Evolutionary conservation across 2,888 invertebrate genomes (phyloP).

Genomic region (Ashinkailepas kermadecensis): DNA sequence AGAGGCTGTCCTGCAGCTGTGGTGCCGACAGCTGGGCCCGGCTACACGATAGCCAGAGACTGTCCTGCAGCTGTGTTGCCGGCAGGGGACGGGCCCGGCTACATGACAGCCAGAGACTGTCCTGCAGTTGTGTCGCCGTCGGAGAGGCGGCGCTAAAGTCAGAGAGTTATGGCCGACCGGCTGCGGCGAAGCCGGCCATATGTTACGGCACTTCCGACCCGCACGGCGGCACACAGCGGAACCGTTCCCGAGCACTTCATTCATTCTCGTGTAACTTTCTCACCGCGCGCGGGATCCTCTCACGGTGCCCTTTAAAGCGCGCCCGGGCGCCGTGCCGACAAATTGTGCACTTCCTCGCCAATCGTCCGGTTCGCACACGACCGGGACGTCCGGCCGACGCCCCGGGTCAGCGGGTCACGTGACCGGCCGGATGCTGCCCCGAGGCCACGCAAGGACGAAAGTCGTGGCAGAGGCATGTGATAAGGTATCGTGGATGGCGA

Average conservation of each 20-base stretch:
- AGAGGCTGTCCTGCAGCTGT: too few relatives aligned
- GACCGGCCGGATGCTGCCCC: background rate
- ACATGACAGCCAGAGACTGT: too few relatives aligned
- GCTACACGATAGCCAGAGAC: too few relatives aligned
- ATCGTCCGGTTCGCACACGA: slow-evolving; percentile 10
- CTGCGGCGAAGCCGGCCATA: background rate
- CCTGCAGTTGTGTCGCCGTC: background rate
- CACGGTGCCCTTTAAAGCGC: slow-evolving; percentile 10
- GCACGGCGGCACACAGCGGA: background rate
- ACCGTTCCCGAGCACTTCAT: background rate
- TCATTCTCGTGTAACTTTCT: slow-evolving; percentile 20
- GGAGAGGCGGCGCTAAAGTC: background rate
- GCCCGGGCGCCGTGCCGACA: background rate
- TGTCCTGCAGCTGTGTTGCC: too few relatives aligned
- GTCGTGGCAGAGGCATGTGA: too few relatives aligned
- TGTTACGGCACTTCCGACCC: background rate
- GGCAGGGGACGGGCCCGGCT: too few relatives aligned
- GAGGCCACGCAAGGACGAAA: too few relatives aligned
- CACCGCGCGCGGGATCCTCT: background rate
- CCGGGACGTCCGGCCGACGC: slow-evolving; percentile 2
- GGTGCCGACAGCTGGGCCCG: too few relatives aligned
- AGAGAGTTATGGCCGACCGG: background rate
- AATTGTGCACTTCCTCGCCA: slow-evolving; percentile 11
- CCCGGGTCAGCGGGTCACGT: background rate
- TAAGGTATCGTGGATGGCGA: too few relatives aligned